Evolutionary conservation across 2,888 invertebrate genomes (phyloP).

Genomic region (Oscheius sp.): DNA sequence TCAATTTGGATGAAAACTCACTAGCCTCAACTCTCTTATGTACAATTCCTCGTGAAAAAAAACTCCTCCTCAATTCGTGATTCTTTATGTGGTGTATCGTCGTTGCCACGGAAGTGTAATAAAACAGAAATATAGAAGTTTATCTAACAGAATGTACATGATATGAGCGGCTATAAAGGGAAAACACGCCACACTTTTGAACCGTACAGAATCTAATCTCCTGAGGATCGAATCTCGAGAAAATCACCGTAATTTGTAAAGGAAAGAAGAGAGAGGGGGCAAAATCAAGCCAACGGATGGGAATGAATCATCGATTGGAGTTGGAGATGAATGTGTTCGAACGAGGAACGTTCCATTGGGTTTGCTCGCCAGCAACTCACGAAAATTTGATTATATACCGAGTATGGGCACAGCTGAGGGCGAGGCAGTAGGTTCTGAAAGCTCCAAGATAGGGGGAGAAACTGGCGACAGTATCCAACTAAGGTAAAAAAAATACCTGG

Average conservation of each 20-base stretch:
- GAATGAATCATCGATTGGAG: conserved; percentile 53
- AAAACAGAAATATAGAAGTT: not conserved
- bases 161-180: not conserved
- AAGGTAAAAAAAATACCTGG: not conserved
- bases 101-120: not conserved
- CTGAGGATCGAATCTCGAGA: conserved; percentile 5
- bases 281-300: not conserved
- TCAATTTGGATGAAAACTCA: not conserved
- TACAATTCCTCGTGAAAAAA: not conserved
- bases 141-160: conserved; percentile 12
- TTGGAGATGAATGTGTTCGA: conserved; percentile 57
- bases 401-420: conserved; percentile 47
- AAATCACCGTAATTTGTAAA: conserved; percentile 3
- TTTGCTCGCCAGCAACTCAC: conserved; percentile 53
- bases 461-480: too few species aligned
- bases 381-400: conserved; percentile 50
- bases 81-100: not conserved
- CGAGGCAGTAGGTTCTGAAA: conserved; percentile 47
- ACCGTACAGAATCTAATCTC: conserved; percentile 11
- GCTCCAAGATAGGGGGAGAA: too few species aligned
- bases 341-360: conserved; percentile 49
- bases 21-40: not conserved
- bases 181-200: conserved; percentile 1
- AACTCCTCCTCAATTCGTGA: not conserved
- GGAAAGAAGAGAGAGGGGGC: not conserved